Evolutionary conservation across 2,797 vertebrate genomes (phyloP).

Genomic region (Sebastolobus altivelis): DNA sequence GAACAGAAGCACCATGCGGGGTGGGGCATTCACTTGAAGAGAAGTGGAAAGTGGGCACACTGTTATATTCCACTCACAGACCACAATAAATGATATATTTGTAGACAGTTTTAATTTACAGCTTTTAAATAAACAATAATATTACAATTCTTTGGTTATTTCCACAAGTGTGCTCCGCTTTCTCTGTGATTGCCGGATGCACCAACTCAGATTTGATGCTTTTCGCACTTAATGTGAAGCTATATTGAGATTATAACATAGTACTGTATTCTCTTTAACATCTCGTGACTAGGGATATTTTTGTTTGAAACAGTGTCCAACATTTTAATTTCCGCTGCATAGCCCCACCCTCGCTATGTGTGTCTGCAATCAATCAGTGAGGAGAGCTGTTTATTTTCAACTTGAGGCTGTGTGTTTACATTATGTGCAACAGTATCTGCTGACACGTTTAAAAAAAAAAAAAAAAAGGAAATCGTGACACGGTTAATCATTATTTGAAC

Average conservation of each 20-base stretch:
- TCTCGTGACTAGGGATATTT: not conserved
- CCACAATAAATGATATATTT: not conserved
- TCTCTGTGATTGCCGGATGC: not conserved
- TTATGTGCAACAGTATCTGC: conserved; percentile 27
- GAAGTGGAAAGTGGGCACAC: not conserved
- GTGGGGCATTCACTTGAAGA: conserved; percentile 32
- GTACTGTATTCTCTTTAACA: not conserved
- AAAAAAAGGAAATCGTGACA: conserved; percentile 10
- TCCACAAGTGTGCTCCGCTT: not conserved
- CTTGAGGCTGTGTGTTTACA: conserved; percentile 38
- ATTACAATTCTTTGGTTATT: not conserved
- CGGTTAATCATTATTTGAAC: conserved; percentile 72
- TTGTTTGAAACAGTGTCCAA: conserved; percentile 22
- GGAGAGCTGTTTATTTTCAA: conserved; percentile 42
- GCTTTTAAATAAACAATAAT: conserved; percentile 1
- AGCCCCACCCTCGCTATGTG: not conserved
- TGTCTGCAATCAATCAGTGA: conserved; percentile 37
- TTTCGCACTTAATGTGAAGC: not conserved
- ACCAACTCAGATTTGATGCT: conserved; percentile 10
- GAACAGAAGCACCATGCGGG: conserved; percentile 15
- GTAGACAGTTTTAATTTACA: conserved; percentile 10
- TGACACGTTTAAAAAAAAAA: not conserved
- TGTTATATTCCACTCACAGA: conserved; percentile 16
- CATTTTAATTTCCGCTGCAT: conserved; percentile 2
- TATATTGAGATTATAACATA: conserved; percentile 4